Conservation (phyloP, 2,888 invertebrate genomes). For the Habroteleia sp. region DNA sequence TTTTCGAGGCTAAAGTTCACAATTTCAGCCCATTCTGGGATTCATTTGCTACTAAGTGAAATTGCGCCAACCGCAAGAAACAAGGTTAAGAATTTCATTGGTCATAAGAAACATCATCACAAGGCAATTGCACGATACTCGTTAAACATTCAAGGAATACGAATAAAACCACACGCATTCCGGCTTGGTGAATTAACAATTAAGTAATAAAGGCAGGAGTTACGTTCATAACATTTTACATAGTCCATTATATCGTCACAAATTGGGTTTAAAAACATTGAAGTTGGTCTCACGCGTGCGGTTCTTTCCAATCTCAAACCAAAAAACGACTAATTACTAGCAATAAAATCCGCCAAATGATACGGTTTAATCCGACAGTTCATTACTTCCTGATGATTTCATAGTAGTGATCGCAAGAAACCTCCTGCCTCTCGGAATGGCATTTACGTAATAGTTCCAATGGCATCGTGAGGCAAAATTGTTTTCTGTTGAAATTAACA, state of each 20-base stretch:
- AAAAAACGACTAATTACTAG: slow-evolving; percentile 31
- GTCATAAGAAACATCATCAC: no score
- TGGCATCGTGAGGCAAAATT: slow-evolving; percentile 22
- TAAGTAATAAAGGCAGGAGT: slow-evolving; percentile 39
- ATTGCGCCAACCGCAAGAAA: no score
- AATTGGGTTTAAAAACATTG: no score
- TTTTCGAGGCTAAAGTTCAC: no score
- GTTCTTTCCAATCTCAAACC: slow-evolving; percentile 5
- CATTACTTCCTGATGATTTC: slow-evolving; percentile 45
- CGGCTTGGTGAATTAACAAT: slow-evolving; percentile 8
- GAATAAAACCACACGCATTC: slow-evolving; percentile 8
- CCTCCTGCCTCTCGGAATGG: slow-evolving; percentile 14
- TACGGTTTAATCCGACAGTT: slow-evolving; percentile 38
- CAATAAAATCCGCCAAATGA: slow-evolving; percentile 42
- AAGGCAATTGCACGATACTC: no score
- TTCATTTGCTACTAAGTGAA: no score
- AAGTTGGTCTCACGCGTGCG: slow-evolving; percentile 16
- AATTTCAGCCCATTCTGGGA: no score
- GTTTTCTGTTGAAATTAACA: no score
- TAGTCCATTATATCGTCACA: slow-evolving; percentile 19
- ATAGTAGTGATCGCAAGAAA: slow-evolving; percentile 24
- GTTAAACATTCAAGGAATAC: no score
- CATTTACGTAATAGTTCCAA: slow-evolving; percentile 33
- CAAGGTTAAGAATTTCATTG: no score
- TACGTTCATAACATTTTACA: slow-evolving; percentile 5